Conservation (phyloP, 1,140 invertebrate species). For the Papilio machaon region DNA sequence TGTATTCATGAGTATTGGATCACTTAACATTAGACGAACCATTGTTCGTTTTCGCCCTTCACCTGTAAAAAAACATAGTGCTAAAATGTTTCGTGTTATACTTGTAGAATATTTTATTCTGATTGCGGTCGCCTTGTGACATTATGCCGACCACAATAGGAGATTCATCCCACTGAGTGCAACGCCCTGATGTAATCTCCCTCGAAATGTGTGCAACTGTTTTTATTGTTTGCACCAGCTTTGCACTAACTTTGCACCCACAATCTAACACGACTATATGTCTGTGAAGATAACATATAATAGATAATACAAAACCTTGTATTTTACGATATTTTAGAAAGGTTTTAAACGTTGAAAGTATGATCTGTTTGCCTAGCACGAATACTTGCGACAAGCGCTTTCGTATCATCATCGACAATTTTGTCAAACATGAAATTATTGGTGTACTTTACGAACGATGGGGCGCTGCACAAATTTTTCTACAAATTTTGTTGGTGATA, state of each 20-base stretch:
- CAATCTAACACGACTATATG: not conserved
- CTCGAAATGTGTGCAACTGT: constrained; percentile 5
- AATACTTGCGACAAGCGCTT: too few species aligned
- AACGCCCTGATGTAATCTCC: constrained; percentile 24
- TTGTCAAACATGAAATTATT: too few species aligned
- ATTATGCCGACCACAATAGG: constrained; percentile 18
- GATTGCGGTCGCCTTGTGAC: constrained; percentile 7
- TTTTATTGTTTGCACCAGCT: constrained; percentile 7
- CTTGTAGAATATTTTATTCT: not conserved
- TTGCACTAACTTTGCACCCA: not conserved
- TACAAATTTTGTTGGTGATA: too few species aligned
- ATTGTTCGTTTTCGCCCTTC: too few species aligned
- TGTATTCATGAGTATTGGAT: too few species aligned
- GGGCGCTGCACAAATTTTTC: too few species aligned
- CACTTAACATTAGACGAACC: too few species aligned
- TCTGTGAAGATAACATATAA: not conserved
- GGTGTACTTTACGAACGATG: too few species aligned
- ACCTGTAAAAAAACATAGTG: not conserved
- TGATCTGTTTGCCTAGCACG: too few species aligned
- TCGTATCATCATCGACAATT: too few species aligned
- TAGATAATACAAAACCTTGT: not conserved
- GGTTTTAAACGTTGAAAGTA: too few species aligned
- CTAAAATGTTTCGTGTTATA: not conserved
- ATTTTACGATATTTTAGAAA: not conserved
- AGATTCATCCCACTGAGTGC: constrained; percentile 31